Conservation (phyloP, 2,113 vertebrate species). For the Steatornis caripensis region DNA sequence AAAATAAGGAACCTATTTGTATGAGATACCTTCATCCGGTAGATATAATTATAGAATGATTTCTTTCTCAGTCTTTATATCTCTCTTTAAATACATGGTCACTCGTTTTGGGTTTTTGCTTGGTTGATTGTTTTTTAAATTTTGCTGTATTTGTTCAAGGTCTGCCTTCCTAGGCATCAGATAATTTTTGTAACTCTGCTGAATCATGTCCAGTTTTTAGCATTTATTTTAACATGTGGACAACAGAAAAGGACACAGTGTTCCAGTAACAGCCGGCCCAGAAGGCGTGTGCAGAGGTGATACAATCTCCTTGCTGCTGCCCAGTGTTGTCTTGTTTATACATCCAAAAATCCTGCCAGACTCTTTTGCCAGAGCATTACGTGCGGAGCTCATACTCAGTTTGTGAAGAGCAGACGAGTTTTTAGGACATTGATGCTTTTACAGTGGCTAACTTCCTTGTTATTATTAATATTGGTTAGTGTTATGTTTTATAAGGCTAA, state of each 20-base stretch:
- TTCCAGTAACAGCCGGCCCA: background rate
- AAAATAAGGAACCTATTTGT: constrained; percentile 25
- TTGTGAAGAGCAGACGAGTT: background rate
- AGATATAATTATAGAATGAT: constrained; percentile 1
- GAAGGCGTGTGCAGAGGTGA: constrained; percentile 33
- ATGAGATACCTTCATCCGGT: constrained; percentile 34
- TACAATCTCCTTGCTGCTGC: constrained; percentile 32
- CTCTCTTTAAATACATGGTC: background rate
- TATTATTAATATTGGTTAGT: background rate
- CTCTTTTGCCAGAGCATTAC: background rate
- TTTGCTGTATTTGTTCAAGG: background rate
- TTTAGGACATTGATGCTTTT: background rate
- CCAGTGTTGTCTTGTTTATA: constrained; percentile 24
- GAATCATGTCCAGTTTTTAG: background rate
- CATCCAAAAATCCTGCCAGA: background rate
- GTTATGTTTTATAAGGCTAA: background rate
- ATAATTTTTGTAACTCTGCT: constrained; percentile 2
- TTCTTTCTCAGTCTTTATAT: background rate
- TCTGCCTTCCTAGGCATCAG: background rate
- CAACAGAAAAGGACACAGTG: constrained; percentile 25
- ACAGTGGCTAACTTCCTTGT: background rate
- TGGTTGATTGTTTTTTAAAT: background rate
- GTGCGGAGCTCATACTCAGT: background rate
- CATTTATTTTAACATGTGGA: constrained; percentile 26
- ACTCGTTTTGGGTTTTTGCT: background rate